phyloP scores from a whole-genome alignment of 2,888 invertebrate species.

The Ryuthela nishihirai region DNA sequence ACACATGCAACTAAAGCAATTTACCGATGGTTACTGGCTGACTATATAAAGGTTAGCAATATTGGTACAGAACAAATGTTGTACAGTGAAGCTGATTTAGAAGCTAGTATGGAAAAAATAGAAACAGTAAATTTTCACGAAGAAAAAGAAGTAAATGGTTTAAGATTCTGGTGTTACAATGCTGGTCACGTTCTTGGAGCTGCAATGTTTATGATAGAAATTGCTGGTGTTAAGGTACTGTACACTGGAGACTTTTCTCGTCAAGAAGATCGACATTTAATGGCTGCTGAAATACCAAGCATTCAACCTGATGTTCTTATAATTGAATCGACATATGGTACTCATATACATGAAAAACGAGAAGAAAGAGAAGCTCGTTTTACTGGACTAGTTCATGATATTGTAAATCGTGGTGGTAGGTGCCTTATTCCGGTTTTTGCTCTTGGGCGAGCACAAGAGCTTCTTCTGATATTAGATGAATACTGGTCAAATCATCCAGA shows the following conservation, averaged over 20 bases:
- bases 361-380: slow-evolving; percentile 95
- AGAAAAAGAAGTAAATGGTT: slow-evolving; percentile 88
- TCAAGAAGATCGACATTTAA: slow-evolving; percentile 97
- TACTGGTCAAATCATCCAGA: slow-evolving; percentile 97
- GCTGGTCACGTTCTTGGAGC: slow-evolving; percentile 99
- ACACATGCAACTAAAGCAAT: slow-evolving; percentile 99
- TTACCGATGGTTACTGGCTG: slow-evolving; percentile 95
- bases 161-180: slow-evolving; percentile 98
- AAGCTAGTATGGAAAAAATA: slow-evolving; percentile 97
- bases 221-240: slow-evolving; percentile 89
- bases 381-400: slow-evolving; percentile 89
- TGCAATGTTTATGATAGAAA: slow-evolving; percentile 99
- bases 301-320: slow-evolving; percentile 95
- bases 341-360: slow-evolving; percentile 96
- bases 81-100: slow-evolving; percentile 94
- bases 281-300: slow-evolving; percentile 98
- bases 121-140: slow-evolving; percentile 98
- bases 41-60: slow-evolving; percentile 98
- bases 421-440: slow-evolving; percentile 99
- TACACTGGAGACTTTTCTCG: slow-evolving; percentile 99
- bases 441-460: slow-evolving; percentile 92
- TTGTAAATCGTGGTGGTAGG: slow-evolving; percentile 93
- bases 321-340: slow-evolving; percentile 98
- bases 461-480: slow-evolving; percentile 89
- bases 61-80: slow-evolving; percentile 96